Percentiles rank a stretch among this genome's conserved stretches.
Conservation (phyloP, 2,888 invertebrate genomes). For the Amphipoea oculea region DNA sequence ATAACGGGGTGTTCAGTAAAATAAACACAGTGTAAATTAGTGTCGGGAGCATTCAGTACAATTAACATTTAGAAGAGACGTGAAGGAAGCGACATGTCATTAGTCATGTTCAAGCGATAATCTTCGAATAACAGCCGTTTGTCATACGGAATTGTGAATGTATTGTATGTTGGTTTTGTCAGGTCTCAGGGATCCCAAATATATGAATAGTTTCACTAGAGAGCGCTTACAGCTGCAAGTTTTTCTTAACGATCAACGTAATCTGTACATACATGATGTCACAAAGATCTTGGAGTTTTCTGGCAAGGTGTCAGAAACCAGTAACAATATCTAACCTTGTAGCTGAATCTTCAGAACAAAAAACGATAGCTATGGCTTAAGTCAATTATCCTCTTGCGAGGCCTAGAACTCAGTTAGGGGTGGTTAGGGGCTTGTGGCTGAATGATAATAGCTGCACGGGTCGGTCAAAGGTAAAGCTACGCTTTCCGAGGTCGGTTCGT, state of each 20-base stretch:
- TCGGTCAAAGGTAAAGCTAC: no score
- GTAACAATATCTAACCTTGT: no score
- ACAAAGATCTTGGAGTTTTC: no score
- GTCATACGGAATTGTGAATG: slow-evolving; percentile 77
- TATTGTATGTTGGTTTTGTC: slow-evolving; percentile 67
- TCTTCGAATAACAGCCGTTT: slow-evolving; percentile 86
- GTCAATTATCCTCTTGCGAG: background rate
- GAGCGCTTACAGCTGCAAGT: background rate
- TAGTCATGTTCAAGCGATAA: slow-evolving; percentile 88
- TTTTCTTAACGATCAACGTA: background rate
- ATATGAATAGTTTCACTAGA: slow-evolving; percentile 2
- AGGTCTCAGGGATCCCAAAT: slow-evolving; percentile 48
- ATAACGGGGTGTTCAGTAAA: slow-evolving; percentile 76
- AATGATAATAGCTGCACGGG: no score
- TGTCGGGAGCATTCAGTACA: slow-evolving; percentile 83
- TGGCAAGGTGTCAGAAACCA: background rate
- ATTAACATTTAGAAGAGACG: slow-evolving; percentile 84
- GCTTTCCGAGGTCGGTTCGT: no score
- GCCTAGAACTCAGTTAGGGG: no score
- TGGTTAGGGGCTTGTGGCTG: no score
- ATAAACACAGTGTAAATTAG: slow-evolving; percentile 88
- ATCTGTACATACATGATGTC: no score
- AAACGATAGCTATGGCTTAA: background rate
- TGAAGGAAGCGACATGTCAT: slow-evolving; percentile 82
- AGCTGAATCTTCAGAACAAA: background rate